Evolutionary conservation across 2,113 vertebrate species (phyloP).

Genomic region (Mastomys natalensis): DNA sequence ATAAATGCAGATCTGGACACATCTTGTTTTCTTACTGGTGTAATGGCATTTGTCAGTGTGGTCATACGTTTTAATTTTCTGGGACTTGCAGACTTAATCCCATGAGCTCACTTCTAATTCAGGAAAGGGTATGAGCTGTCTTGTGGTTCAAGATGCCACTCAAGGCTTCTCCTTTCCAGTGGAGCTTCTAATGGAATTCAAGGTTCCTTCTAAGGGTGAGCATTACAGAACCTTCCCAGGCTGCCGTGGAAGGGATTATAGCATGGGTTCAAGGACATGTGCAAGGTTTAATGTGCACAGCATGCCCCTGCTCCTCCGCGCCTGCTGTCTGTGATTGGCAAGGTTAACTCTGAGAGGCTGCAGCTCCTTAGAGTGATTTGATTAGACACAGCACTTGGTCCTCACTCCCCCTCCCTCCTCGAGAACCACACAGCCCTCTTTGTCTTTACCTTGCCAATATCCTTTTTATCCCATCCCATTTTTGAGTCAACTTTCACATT

Average conservation of each 20-base stretch:
- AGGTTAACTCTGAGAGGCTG: constrained; percentile 93
- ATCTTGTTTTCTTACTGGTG: constrained; percentile 72
- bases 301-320: constrained; percentile 86
- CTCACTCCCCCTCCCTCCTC: constrained; percentile 76
- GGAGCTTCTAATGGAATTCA: constrained; percentile 82
- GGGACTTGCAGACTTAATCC: constrained; percentile 82
- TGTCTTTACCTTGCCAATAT: constrained; percentile 92
- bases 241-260: constrained; percentile 63
- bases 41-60: constrained; percentile 65
- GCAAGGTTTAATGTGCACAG: constrained; percentile 90
- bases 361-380: constrained; percentile 92
- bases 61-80: constrained; percentile 75
- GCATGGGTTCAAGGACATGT: constrained; percentile 92
- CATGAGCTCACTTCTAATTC: constrained; percentile 77
- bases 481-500: constrained; percentile 81
- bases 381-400: constrained; percentile 91
- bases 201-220: constrained; percentile 71
- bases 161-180: constrained; percentile 62
- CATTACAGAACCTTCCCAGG: constrained; percentile 65
- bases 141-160: constrained; percentile 69
- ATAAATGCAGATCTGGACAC: constrained; percentile 62
- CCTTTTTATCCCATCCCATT: constrained; percentile 62
- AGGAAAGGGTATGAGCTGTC: constrained; percentile 72
- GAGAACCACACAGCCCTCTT: constrained; percentile 85
- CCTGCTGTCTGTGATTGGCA: constrained; percentile 89